Conservation (phyloP, 1,140 invertebrate genomes). For the Marisa cornuarietis region DNA sequence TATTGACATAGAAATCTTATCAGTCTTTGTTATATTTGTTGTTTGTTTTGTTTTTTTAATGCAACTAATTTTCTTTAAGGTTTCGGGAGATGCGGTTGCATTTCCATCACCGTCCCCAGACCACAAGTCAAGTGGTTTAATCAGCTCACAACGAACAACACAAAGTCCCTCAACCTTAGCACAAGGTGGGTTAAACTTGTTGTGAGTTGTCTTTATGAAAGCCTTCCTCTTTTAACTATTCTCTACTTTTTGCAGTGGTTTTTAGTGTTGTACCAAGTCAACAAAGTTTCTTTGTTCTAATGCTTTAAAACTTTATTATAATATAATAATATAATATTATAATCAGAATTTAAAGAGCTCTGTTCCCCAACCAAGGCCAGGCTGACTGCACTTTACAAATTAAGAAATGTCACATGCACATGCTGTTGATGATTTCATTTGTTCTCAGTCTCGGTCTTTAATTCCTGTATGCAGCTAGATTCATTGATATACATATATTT, state of each 20-base stretch:
- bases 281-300: no score
- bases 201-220: neutral
- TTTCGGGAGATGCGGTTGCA: slow-evolving; percentile 4
- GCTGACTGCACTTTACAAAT: no score
- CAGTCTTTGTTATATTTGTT: no score
- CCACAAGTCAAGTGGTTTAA: slow-evolving; percentile 3
- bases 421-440: neutral
- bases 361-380: no score
- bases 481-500: neutral
- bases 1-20: no score
- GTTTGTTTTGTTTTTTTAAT: no score
- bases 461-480: neutral
- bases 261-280: no score
- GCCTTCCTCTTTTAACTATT: neutral
- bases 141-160: slow-evolving; percentile 9
- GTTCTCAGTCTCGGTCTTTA: neutral
- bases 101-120: slow-evolving; percentile 10
- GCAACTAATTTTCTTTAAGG: neutral
- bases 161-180: slow-evolving; percentile 1
- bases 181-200: slow-evolving; percentile 1
- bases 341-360: no score
- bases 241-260: no score
- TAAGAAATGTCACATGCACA: neutral
- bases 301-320: no score
- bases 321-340: no score